Evolutionary conservation across 1,140 invertebrate species (phyloP).

Genomic region (Anastrepha obliqua): DNA sequence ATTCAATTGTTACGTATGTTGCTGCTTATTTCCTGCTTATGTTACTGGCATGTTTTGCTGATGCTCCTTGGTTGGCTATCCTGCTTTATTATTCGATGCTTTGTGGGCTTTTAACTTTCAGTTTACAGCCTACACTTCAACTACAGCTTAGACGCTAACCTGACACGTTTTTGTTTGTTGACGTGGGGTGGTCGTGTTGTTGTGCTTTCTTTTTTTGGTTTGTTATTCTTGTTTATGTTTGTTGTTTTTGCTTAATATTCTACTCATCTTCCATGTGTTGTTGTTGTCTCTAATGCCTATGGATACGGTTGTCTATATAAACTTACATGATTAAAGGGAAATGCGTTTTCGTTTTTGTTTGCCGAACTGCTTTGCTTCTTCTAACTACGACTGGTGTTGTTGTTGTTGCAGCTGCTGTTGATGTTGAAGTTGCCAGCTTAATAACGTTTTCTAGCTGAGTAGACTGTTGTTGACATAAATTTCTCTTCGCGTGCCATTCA

Average conservation of each 20-base stretch:
- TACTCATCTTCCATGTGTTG: background rate
- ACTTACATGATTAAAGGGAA: conserved; percentile 18
- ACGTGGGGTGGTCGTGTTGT: background rate
- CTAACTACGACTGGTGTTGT: background rate
- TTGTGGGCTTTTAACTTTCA: background rate
- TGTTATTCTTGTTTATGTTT: background rate
- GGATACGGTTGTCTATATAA: conserved; percentile 27
- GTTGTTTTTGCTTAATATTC: background rate
- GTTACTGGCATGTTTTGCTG: background rate
- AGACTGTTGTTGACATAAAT: conserved; percentile 10
- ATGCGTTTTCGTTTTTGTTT: conserved; percentile 1
- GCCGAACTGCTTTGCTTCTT: background rate
- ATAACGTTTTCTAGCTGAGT: background rate
- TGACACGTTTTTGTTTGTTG: background rate
- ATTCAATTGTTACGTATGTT: background rate
- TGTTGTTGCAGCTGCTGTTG: background rate
- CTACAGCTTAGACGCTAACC: background rate
- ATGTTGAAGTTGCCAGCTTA: background rate
- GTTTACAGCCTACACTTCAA: background rate
- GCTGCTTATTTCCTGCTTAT: background rate
- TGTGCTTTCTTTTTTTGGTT: background rate
- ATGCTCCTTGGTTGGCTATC: background rate
- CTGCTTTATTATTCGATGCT: background rate
- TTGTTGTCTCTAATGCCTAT: background rate
- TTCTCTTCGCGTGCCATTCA: background rate